These are phyloP conservation scores for Peromyscus eremicus DNA, from an alignment of 2,797 vertebrate genomes.

Conservation along the genomic window DNA sequence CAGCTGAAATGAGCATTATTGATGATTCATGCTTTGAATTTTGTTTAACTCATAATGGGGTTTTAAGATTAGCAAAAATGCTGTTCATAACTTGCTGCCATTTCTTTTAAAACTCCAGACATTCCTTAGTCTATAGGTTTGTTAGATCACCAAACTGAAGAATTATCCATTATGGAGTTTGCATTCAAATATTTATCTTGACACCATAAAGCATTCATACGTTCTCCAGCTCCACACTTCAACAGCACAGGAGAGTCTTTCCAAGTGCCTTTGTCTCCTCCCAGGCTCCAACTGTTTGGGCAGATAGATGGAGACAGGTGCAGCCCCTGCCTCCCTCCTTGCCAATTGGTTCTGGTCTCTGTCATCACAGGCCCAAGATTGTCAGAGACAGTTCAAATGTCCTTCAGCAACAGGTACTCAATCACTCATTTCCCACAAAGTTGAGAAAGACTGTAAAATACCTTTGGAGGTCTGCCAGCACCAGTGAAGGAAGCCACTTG, in stretches of 20 bases:
- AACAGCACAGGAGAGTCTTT: background rate
- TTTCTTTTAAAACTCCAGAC: slow-evolving; percentile 60
- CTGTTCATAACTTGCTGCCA: background rate
- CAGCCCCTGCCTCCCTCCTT: slow-evolving; percentile 50
- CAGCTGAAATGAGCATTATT: background rate
- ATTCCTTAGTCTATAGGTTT: slow-evolving; percentile 4
- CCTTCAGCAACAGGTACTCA: slow-evolving; percentile 66
- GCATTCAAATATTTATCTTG: background rate
- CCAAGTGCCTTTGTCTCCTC: slow-evolving; percentile 82
- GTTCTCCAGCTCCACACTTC: background rate
- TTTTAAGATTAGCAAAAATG: background rate
- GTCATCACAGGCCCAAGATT: slow-evolving; percentile 66
- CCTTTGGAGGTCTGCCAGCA: slow-evolving; percentile 76
- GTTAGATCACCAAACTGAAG: slow-evolving; percentile 44
- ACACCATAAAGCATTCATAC: background rate
- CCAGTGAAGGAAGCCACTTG: slow-evolving; percentile 82
- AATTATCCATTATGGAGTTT: slow-evolving; percentile 35
- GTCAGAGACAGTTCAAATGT: slow-evolving; percentile 53
- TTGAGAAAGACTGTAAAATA: slow-evolving; percentile 74
- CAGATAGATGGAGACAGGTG: slow-evolving; percentile 88
- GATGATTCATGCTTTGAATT: background rate
- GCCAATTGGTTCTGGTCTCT: slow-evolving; percentile 83
- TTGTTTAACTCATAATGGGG: background rate
- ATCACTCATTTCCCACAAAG: slow-evolving; percentile 38
- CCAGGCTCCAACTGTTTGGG: slow-evolving; percentile 48